Percentiles rank a stretch among this genome's conserved stretches.
Evolutionary conservation across 2,888 invertebrate species (phyloP).

Genomic region (Caenorhabditis wallacei): DNA sequence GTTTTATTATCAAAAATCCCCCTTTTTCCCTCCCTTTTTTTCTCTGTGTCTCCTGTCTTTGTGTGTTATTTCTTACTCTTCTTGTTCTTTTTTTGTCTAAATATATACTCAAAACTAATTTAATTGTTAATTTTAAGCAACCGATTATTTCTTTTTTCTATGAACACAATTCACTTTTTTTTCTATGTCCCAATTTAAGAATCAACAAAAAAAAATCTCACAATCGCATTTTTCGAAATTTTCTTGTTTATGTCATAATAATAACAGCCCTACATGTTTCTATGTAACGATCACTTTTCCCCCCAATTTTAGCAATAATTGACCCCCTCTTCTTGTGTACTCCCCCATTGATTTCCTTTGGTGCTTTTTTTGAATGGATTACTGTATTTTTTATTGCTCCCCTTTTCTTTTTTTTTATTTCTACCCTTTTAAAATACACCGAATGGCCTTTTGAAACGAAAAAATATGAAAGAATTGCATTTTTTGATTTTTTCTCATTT

Average conservation of each 20-base stretch:
- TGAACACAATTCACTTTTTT: conserved; percentile 19
- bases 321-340: not conserved
- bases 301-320: conserved; percentile 36
- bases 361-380: not conserved
- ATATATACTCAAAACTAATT: conserved; percentile 10
- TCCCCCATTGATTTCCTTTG: conserved; percentile 1
- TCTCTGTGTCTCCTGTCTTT: conserved; percentile 43
- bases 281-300: conserved; percentile 29
- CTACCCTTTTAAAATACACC: conserved; percentile 7
- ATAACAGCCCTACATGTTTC: not conserved
- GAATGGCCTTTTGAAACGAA: conserved; percentile 21
- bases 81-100: too few relatives aligned
- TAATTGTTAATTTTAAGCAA: conserved; percentile 15
- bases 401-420: not conserved
- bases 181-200: conserved; percentile 27
- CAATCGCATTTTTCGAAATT: conserved; percentile 13
- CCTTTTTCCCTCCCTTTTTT: not conserved
- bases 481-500: not conserved
- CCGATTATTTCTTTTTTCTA: too few relatives aligned
- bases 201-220: too few relatives aligned
- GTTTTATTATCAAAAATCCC: conserved; percentile 43
- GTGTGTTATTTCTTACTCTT: conserved; percentile 46
- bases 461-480: conserved; percentile 24
- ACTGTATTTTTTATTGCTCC: not conserved
- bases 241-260: conserved; percentile 20